Evolutionary conservation across 2,113 vertebrate species (phyloP), one percentile per base, ranked within the genome.

Genomic region (Petromus typicus): DNA sequence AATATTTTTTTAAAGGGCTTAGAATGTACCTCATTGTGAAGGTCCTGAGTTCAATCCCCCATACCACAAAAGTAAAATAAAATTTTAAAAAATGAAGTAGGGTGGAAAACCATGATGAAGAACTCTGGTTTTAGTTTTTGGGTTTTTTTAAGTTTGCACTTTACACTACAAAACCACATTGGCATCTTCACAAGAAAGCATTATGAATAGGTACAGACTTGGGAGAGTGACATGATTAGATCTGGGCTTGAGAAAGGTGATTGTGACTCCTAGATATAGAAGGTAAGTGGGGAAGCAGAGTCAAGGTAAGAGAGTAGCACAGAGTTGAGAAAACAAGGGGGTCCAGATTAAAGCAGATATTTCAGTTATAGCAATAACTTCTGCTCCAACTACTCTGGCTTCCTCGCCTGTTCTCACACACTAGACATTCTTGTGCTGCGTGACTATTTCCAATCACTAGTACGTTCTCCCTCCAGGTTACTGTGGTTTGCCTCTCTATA

Each of bases 81-180:
- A 78, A 12, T 43, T 66, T 66, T 25, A 61, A 63, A 63, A 51
- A 51, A 75, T 75, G 40, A 75, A 54, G 16, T 54, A 34, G 34
- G 3, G 57, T 32, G 27, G 6, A 23, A 84, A 18, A 57, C 45
- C 16, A 1, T 63, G 27, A 71, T 22, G 22, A 95, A 92, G 57
- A 56, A 85, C 32, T 89, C 81, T 89, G 43, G 18, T 13, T 87
- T n/a, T n/a, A n/a, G n/a, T n/a, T 64, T 88, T 89, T 66, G 89
- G 48, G 5, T 51, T 51, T 10, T 51, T 40, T 34, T 23, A 86
- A 20, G 20, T 80, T 54, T 73, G 17, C 56, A 69, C 43, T 75
- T 95, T 66, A 34, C 63, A 73, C 11, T 17, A 61, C n/a, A 34
- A 51, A 93, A 40, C 14, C n/a, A 76, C 32, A 37, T 16, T 81